Evolutionary conservation across 2,113 vertebrate genomes (phyloP).

Genomic region (Chiloscyllium plagiosum): DNA sequence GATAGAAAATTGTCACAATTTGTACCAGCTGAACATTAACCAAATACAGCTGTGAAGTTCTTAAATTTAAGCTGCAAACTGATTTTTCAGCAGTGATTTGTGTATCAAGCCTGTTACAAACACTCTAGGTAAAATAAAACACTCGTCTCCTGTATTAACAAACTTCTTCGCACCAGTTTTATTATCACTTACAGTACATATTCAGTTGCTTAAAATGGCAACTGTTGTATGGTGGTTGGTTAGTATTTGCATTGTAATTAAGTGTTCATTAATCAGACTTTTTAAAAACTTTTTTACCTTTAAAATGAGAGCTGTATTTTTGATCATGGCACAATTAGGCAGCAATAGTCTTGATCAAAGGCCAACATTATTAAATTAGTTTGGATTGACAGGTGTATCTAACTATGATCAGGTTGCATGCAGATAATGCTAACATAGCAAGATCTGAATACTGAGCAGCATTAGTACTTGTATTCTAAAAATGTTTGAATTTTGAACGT

Average conservation of each 20-base stretch:
- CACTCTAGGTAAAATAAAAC: background rate
- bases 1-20: background rate
- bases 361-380: background rate
- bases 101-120: background rate
- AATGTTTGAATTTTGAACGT: background rate
- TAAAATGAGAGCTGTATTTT: background rate
- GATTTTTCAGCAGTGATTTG: background rate
- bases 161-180: background rate
- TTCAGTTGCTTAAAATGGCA: background rate
- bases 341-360: background rate
- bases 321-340: background rate
- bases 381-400: background rate
- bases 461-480: background rate
- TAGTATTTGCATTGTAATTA: background rate
- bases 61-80: background rate
- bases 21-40: background rate
- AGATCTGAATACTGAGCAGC: background rate
- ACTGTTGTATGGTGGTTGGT: background rate
- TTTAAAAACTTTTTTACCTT: conserved; percentile 20
- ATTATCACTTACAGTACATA: background rate
- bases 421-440: background rate
- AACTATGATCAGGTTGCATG: background rate
- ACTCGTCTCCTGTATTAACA: background rate
- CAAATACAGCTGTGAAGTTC: background rate
- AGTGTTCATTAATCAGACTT: background rate